These are phyloP conservation scores for Sympetrum striolatum DNA, from an alignment of 2,888 invertebrate species.

Conservation along the genomic window DNA sequence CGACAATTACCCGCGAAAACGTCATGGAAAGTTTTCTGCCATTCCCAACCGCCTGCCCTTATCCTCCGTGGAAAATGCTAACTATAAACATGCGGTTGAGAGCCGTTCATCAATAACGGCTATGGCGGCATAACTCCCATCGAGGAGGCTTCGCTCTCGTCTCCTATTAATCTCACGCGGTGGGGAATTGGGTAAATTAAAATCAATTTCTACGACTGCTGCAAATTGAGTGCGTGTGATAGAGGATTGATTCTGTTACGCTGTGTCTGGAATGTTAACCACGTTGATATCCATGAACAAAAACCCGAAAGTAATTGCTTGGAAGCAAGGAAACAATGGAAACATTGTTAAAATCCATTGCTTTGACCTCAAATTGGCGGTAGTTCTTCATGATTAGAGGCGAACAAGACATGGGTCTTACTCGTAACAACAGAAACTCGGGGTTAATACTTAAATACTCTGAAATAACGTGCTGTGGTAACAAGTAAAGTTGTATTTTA, in stretches of 20 bases:
- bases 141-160: background rate
- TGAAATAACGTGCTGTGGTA: no score
- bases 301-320: background rate
- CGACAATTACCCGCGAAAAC: slow-evolving; percentile 16
- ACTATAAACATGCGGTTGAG: slow-evolving; percentile 4
- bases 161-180: background rate
- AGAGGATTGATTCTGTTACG: background rate
- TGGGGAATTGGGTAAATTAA: background rate
- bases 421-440: no score
- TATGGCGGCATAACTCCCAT: background rate
- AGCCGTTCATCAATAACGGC: slow-evolving; percentile 13
- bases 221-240: background rate
- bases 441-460: no score
- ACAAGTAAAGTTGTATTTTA: no score
- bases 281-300: background rate
- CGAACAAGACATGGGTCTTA: no score
- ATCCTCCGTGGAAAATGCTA: background rate
- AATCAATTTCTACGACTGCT: background rate
- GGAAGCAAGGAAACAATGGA: no score
- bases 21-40: background rate
- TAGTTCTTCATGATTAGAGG: no score
- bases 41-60: background rate
- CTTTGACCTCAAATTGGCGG: no score
- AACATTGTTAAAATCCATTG: no score
- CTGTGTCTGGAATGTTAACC: no score